A percentile compares a stretch with the other conserved stretches of the same genome.
phyloP scores from a whole-genome alignment of 2,797 vertebrate genomes.

The Microhierax caerulescens region DNA sequence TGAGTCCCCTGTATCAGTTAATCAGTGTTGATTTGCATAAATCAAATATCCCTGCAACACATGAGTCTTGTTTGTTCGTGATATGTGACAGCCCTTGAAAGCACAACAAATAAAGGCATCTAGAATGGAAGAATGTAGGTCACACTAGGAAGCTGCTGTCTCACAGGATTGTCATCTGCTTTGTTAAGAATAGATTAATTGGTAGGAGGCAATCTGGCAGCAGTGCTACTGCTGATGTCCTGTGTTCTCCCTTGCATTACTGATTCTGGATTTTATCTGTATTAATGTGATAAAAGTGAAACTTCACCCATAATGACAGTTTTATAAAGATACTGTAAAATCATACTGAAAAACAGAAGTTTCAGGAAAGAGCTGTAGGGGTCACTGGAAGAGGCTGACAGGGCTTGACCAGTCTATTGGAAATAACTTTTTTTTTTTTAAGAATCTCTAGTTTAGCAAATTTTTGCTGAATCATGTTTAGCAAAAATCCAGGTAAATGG shows the following conservation, averaged over 20 bases:
- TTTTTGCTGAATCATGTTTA: no score
- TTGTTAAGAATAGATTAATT: constrained; percentile 15
- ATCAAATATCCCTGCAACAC: neutral
- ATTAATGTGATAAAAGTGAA: accelerated
- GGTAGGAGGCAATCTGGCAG: neutral
- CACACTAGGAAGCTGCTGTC: neutral
- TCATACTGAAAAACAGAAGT: accelerated
- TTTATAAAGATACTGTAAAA: neutral
- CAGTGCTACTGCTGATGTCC: neutral
- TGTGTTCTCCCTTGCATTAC: accelerated
- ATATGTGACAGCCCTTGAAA: neutral
- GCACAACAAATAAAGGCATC: neutral
- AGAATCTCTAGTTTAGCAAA: no score
- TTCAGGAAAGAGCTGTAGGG: accelerated
- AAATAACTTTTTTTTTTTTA: no score
- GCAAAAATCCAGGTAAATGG: no score
- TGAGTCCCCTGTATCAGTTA: accelerated
- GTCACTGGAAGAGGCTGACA: neutral
- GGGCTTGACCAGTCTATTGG: neutral
- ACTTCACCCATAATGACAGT: accelerated
- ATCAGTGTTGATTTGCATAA: neutral
- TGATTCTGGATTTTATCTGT: neutral
- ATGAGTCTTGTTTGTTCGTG: neutral
- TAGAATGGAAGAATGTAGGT: neutral
- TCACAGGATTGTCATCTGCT: neutral